Base-by-base conservation (phyloP, 2,888 invertebrate species). In the Diarsia brunnea region DNA sequence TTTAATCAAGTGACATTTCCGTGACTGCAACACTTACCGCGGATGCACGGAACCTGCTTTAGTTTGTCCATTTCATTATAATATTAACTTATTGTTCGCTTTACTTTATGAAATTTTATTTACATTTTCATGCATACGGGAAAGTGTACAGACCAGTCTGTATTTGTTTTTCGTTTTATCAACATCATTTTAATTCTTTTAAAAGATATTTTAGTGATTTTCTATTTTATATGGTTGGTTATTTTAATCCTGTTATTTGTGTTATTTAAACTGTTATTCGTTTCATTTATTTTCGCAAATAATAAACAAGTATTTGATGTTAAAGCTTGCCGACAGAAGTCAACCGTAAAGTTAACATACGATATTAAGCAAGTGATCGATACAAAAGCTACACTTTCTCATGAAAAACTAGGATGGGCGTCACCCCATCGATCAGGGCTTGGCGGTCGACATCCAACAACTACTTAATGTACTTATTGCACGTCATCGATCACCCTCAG, bases 391-490 rank as follows among this genome's bases (percentile, higher is more conserved):
- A 75, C 70, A 72, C 77, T 85, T 85, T 80, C 87, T 61, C 72
- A 70, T 71, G 76, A 85, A 87, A 88, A 86, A 79, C 85, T 79
- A 86, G 49, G 74, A 69, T 77, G 66, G 78, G 67, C 82, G 82
- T 85, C 82, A 79, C 86, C 84, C 90, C 91, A 94, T 94, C 94
- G 92, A 95, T 95, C 95, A 95, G 91, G 77, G 87, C 89, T 83
- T 87, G 85, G 81, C 87, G 90, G 89, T 85, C 89, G 89, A 90
- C 92, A 91, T 91, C 90, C 86, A 93, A 94, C 93, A 92, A 91
- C 91, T 93, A 91, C 93, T 94, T 94, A 95, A 95, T 94, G 94
- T 95, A 93, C 94, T 94, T 93, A 94, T 92, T 93, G 91, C 92
- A 87, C 85, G 92, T 94, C 93, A 96, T 96, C 93, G 94, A 95